Percentiles rank a stretch among this genome's conserved stretches.
These are phyloP conservation scores for Chrysocyon brachyurus DNA, from an alignment of 2,797 vertebrate genomes.

Conservation along the genomic window DNA sequence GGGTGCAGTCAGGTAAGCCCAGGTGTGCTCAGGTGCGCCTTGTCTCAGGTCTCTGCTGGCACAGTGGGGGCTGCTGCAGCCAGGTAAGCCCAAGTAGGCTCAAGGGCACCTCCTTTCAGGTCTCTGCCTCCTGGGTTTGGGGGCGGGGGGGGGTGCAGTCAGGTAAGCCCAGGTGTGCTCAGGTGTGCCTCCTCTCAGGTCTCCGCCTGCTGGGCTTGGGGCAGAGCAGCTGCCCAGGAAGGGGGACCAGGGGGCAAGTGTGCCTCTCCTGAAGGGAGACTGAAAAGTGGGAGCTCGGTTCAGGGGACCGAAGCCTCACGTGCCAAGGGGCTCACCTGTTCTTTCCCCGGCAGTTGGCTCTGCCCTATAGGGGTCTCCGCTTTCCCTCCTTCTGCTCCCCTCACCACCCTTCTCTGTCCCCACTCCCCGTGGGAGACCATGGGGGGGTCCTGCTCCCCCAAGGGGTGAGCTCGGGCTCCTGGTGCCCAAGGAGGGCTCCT, in stretches of 20 bases:
- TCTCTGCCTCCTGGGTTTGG: too few relatives aligned
- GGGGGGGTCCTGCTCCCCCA: neutral
- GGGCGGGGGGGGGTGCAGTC: too few relatives aligned
- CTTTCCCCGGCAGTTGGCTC: neutral
- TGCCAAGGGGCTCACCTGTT: neutral
- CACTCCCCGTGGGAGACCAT: fast-evolving
- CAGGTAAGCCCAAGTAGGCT: too few relatives aligned
- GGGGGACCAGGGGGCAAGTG: neutral
- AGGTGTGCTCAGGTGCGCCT: neutral
- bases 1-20: neutral
- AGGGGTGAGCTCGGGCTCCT: neutral
- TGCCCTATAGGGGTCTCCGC: neutral
- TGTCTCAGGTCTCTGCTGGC: neutral
- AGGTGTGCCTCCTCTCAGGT: too few relatives aligned
- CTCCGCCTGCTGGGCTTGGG: neutral
- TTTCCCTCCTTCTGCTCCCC: too few relatives aligned
- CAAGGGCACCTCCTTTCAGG: too few relatives aligned
- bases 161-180: too few relatives aligned
- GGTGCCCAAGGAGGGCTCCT: neutral
- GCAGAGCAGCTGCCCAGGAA: neutral
- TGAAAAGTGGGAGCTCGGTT: neutral
- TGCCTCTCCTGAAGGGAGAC: neutral
- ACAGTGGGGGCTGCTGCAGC: too few relatives aligned
- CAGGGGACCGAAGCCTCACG: neutral
- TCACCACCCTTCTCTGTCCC: fast-evolving